Evolutionary conservation across 2,797 vertebrate species (phyloP).

Genomic region (Chaetophractus vellerosus): DNA sequence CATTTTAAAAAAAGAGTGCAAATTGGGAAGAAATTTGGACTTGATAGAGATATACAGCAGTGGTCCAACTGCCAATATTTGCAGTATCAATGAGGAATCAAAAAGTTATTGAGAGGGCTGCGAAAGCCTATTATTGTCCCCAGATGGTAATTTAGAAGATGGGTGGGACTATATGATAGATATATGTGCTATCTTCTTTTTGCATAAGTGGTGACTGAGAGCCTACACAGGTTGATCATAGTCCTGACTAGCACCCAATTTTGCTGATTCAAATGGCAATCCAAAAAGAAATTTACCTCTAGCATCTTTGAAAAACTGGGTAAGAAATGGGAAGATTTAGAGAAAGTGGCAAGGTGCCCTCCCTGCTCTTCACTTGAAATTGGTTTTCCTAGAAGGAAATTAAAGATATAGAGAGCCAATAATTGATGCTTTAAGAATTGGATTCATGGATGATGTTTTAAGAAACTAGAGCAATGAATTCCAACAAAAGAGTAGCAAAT

Average conservation of each 20-base stretch:
- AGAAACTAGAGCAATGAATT: not conserved
- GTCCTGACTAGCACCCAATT: not conserved
- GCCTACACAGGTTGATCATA: not conserved
- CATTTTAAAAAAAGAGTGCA: not conserved
- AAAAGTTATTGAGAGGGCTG: not conserved
- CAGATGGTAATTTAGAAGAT: not conserved
- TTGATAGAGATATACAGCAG: not conserved
- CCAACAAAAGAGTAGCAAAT: not conserved
- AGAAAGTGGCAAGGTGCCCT: not conserved
- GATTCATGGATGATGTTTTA: not conserved
- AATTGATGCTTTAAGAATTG: not conserved
- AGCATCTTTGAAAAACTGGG: not conserved
- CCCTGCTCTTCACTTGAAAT: not conserved
- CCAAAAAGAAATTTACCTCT: not conserved
- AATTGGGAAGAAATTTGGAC: not conserved
- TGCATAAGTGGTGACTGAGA: not conserved
- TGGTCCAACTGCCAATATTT: not conserved
- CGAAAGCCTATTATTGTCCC: not conserved
- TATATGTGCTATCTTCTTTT: not conserved
- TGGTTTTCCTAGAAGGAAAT: not conserved
- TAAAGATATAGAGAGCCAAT: not conserved
- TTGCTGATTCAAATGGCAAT: not conserved
- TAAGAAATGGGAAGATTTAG: not conserved
- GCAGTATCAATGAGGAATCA: not conserved
- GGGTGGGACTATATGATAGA: not conserved